These are phyloP conservation scores for Eristalis pertinax DNA, from an alignment of 2,888 invertebrate species.

Conservation along the genomic window DNA sequence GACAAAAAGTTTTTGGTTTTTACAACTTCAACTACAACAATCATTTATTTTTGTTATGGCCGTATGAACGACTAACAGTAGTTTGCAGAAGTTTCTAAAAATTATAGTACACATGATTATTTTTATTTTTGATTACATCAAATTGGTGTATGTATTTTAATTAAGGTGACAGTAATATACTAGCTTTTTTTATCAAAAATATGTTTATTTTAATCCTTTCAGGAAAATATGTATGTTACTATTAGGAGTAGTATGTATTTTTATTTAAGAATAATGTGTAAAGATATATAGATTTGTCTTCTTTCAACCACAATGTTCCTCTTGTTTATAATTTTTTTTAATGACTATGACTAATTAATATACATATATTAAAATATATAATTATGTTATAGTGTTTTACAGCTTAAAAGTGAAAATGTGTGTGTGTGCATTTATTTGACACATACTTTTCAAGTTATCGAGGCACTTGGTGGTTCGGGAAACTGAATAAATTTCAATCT, in stretches of 20 bases:
- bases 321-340: constrained; percentile 8
- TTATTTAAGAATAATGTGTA: not conserved
- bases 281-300: constrained; percentile 10
- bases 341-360: constrained; percentile 24
- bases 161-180: not conserved
- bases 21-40: not conserved
- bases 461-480: constrained; percentile 28
- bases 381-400: not conserved
- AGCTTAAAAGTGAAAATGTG: constrained; percentile 12
- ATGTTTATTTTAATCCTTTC: not conserved
- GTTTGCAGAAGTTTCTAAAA: not conserved
- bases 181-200: not conserved
- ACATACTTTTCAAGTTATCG: constrained; percentile 15
- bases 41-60: not conserved
- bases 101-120: not conserved
- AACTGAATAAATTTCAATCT: constrained; percentile 9
- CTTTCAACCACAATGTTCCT: not conserved
- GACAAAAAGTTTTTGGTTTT: not conserved
- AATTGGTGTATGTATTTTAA: not conserved
- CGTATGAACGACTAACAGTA: not conserved
- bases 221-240: constrained; percentile 2
- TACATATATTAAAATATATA: constrained; percentile 13
- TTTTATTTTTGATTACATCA: not conserved
- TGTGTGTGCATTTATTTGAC: not conserved
- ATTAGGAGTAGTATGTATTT: constrained; percentile 2